Base-by-base conservation (phyloP, 2,113 vertebrate species). In the Cairina moschata region DNA sequence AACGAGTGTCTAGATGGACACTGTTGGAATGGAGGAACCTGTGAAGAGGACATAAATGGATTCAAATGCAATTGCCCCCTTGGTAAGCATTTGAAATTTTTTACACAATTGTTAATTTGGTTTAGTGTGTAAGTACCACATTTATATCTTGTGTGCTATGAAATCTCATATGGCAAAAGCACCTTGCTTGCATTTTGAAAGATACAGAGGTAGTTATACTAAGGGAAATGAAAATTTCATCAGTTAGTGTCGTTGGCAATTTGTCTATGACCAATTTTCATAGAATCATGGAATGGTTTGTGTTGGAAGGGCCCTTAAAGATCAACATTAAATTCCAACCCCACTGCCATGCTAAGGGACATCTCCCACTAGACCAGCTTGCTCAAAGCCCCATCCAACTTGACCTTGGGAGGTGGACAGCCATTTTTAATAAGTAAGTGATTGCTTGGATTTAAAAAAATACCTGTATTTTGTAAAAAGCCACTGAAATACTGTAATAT, bases 1-100 rank as follows among this genome's bases (percentile, higher is more conserved):
- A 97, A 92, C 48, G 97, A 97, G 12, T 98, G 98, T 82, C 95
- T 94, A 97, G 97, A 98, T 34, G 97, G 88, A 91, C 97, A 97
- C 40, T 98, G 98, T 92, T 95, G 97, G 93, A 98, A 98, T 40
- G 96, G 98, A 96, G 98, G 98, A 88, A 97, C 95, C 9, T 98
- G 98, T 97, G 91, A 98, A 95, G 97, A 98, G 93, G 83, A 96
- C 60, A 81, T 91, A 91, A 97, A 96, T 96, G 97, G 96, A 86
- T 98, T 98, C 93, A 97, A 95, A 94, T 98, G 98, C 96, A 94
- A 93, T 62, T 98, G 98, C 90, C 97, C 91, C 62, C 52, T 88
- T 67, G 98, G 98, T 98, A 97, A 98, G 98, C 60, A 94, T 73
- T 77, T 78, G 59, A 20, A 46, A 13, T 2, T 34, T 86, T 88